phyloP scores from a whole-genome alignment of 2,888 invertebrate species.

The Lithophane ornitopus region DNA sequence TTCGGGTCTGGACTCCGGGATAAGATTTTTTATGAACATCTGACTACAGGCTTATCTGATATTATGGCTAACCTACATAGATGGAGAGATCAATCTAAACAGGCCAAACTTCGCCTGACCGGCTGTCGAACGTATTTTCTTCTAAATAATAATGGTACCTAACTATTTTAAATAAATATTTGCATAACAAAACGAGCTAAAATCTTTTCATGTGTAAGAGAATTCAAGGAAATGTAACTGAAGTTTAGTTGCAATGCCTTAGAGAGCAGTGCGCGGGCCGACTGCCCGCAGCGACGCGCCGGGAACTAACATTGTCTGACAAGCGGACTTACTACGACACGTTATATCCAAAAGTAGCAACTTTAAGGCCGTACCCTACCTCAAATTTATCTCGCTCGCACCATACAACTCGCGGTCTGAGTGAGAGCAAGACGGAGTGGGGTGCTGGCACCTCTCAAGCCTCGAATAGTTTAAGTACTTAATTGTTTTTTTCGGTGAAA shows the following conservation, averaged over 20 bases:
- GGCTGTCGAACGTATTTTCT: not conserved
- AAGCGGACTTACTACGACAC: not conserved
- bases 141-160: not conserved
- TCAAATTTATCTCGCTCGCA: too few relatives aligned
- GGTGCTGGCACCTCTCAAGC: too few relatives aligned
- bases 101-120: not conserved
- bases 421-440: too few relatives aligned
- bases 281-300: conserved; percentile 27
- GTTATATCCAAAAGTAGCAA: not conserved
- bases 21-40: too few relatives aligned
- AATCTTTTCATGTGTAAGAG: conserved; percentile 19
- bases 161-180: not conserved
- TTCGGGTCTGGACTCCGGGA: too few relatives aligned
- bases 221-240: conserved; percentile 25
- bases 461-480: too few relatives aligned
- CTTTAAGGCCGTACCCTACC: too few relatives aligned
- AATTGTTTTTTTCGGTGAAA: too few relatives aligned
- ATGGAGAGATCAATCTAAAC: too few relatives aligned
- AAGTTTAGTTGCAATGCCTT: conserved; percentile 39
- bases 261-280: conserved; percentile 35
- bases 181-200: not conserved
- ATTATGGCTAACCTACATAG: too few relatives aligned
- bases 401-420: too few relatives aligned
- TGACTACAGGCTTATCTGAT: too few relatives aligned
- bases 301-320: conserved; percentile 11